Base-by-base conservation (phyloP, 35 echinoderm and acorn worm genomes). In the Lytechinus pictus region DNA sequence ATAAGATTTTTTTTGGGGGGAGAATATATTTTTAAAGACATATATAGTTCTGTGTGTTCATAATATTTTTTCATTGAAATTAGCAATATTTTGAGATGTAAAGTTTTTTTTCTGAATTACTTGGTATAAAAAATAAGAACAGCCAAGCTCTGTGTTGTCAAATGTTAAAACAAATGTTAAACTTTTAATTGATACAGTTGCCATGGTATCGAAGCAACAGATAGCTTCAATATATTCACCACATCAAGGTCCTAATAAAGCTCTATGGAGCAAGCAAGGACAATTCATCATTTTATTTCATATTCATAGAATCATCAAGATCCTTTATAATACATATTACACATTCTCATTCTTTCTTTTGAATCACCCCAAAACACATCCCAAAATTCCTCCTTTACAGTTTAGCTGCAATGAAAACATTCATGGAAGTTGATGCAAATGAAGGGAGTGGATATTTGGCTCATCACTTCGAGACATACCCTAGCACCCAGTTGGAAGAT, bases 151-250 rank as follows among this genome's bases (percentile, higher is more conserved):
- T 19, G 19, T 79, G 66, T 79, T 79, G 66, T 79, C 66, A 79
- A 79, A 79, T 79, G 7, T n/a, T 79, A 79, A 79, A 79, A 79
- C 19, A 24, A n/a, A 24, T 79, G 4, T 79, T 16, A 79, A 79
- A 79, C 66, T 79, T 79, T 79, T 79, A 79, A 79, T 79, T n/a
- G 66, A 79, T 79, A 79, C n/a, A 79, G 66, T 79, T 79, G 66
- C n/a, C n/a, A 16, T 79, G 66, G 66, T 79, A 24, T 79, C 21
- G 66, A 79, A 79, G 66, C 66, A 79, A 16, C 66, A 79, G 33
- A 44, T 44, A 44, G 66, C 66, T 79, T 24, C 66, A 79, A 60
- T 79, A 79, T 24, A 79, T 79, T 79, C 14, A 79, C 19, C 66
- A 79, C 16, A 79, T 79, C 19, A 79, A 79, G 66, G 66, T 79